These are phyloP conservation scores for Orthonyx spaldingii DNA, from an alignment of 2,113 vertebrate genomes.

Conservation along the genomic window DNA sequence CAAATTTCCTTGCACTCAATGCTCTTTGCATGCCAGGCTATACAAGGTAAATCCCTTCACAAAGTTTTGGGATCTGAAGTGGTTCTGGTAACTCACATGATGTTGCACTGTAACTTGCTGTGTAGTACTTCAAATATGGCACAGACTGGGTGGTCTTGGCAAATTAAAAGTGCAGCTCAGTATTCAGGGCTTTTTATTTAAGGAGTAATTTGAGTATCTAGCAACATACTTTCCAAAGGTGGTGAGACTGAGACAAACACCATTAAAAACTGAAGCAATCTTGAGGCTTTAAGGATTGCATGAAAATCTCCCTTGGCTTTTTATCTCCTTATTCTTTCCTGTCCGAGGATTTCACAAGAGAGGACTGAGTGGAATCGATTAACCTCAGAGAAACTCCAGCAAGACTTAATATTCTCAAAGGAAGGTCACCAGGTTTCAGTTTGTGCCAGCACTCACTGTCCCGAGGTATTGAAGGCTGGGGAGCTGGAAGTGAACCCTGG, in stretches of 20 bases:
- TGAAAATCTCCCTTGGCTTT: conserved; percentile 17
- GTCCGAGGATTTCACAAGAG: not conserved
- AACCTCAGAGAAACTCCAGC: conserved; percentile 50
- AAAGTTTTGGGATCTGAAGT: not conserved
- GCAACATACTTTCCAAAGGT: not conserved
- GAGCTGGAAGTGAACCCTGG: conserved; percentile 59
- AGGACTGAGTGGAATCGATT: conserved; percentile 47
- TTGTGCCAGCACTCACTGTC: conserved; percentile 51
- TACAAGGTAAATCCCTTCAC: not conserved
- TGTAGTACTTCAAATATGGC: not conserved
- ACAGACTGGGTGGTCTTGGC: not conserved
- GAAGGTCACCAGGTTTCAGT: conserved; percentile 43
- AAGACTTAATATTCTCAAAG: conserved; percentile 56
- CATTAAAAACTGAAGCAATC: not conserved
- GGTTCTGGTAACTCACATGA: not conserved
- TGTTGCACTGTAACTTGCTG: not conserved
- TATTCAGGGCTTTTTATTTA: fast-evolving
- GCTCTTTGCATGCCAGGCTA: not conserved
- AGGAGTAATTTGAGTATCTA: not conserved
- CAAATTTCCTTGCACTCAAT: not conserved
- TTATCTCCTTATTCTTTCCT: conserved; percentile 36
- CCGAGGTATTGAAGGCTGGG: conserved; percentile 38
- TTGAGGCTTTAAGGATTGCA: not conserved
- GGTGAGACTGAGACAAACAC: not conserved
- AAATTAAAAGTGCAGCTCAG: not conserved